A percentile compares a stretch with the other conserved stretches of the same genome.
These are phyloP conservation scores for Propsilocerus akamusi DNA, from an alignment of 1,140 invertebrate genomes.

Conservation along the genomic window DNA sequence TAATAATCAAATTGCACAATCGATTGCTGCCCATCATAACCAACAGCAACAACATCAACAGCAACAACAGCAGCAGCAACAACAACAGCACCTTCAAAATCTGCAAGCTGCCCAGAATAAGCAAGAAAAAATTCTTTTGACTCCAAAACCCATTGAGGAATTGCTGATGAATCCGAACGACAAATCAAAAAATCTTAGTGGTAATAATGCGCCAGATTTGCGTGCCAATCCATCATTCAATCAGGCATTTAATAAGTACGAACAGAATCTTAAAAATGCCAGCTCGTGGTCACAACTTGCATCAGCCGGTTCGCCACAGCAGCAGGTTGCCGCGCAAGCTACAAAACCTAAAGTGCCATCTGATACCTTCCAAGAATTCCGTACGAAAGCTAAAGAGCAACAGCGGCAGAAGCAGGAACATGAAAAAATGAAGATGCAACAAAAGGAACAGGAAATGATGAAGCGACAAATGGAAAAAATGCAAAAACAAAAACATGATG, in stretches of 20 bases:
- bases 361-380: constrained; percentile 62
- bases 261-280: constrained; percentile 69
- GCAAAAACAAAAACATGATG: constrained; percentile 47
- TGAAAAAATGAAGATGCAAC: constrained; percentile 49
- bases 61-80: constrained; percentile 5
- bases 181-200: constrained; percentile 19
- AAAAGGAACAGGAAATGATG: constrained; percentile 59
- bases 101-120: constrained; percentile 31
- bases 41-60: not conserved
- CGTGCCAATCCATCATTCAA: constrained; percentile 29
- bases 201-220: constrained; percentile 7
- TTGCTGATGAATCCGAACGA: constrained; percentile 32
- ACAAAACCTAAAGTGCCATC: constrained; percentile 37
- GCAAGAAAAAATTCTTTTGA: constrained; percentile 32
- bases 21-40: no score
- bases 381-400: constrained; percentile 84
- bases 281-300: constrained; percentile 85
- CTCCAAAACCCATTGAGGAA: constrained; percentile 39
- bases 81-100: constrained; percentile 25
- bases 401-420: constrained; percentile 76
- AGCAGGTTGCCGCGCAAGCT: constrained; percentile 37
- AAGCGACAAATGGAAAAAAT: constrained; percentile 19
- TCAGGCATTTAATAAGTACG: constrained; percentile 44
- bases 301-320: constrained; percentile 45
- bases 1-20: no score